A percentile compares a stretch with the other conserved stretches of the same genome.
These are phyloP conservation scores for Somateria mollissima DNA, from an alignment of 2,797 vertebrate species.

Conservation along the genomic window DNA sequence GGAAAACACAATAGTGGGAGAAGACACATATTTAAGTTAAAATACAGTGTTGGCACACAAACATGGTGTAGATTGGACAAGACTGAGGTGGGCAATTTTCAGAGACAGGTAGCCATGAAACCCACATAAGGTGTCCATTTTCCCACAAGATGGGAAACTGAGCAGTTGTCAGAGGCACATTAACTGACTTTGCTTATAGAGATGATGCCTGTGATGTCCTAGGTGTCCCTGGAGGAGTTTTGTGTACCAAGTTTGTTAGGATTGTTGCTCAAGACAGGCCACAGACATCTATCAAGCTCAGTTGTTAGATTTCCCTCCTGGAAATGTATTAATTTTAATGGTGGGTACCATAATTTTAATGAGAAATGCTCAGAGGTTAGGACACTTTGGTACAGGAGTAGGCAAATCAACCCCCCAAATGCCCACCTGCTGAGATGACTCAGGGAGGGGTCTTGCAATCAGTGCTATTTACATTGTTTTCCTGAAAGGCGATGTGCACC, in stretches of 20 bases:
- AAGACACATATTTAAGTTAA: neutral
- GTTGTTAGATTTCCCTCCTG: neutral
- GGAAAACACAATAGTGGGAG: neutral
- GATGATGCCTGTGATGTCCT: neutral
- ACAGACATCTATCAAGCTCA: neutral
- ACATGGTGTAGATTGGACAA: neutral
- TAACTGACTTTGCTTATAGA: neutral
- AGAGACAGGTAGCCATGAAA: neutral
- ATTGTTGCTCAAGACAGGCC: neutral
- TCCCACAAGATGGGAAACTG: too few species aligned
- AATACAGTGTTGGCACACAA: neutral
- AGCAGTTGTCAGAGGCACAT: neutral
- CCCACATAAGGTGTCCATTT: too few species aligned
- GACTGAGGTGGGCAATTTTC: too few species aligned
- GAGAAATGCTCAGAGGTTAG: neutral
- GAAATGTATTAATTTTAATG: neutral
- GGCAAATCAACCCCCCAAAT: neutral
- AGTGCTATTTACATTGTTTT: neutral
- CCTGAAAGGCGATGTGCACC: too few species aligned
- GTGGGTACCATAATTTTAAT: neutral
- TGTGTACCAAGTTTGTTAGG: neutral
- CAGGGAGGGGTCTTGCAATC: neutral
- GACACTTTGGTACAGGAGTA: neutral
- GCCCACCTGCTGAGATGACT: neutral
- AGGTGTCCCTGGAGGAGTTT: neutral